Base-by-base conservation (phyloP, 2,113 vertebrate species). In the Thomomys bottae region DNA sequence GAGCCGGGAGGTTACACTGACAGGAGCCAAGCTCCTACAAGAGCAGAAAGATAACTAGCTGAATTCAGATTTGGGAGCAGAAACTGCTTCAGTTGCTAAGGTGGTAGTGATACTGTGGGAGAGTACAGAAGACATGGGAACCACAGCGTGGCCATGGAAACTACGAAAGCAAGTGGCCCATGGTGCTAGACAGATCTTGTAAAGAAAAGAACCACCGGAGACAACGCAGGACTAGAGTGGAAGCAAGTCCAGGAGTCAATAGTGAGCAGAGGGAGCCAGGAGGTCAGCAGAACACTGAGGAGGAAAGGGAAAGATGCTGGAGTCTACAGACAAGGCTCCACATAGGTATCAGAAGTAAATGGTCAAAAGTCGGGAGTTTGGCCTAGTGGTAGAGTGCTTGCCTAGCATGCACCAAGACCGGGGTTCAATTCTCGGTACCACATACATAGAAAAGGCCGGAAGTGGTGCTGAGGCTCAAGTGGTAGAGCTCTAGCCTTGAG, bases 331-430 rank as follows among this genome's bases (percentile, higher is more conserved):
- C 5, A 32, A 66, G 28, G 18, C 28, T 45, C 34, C 23, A 70
- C 36, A 57, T 64, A 38, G 77, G 11, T 0, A 1, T 14, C 57
- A 49, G 57, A 8, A 38, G 78, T 32, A 49, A 3, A 6, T 0
- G 9, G 83, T 28, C 59, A 14, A 9, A 24, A 20, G 24, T 32
- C 71, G 18, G 1, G 20, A 4, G 30, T 6, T 30, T 17, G 5
- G 21, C 45, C 28, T n/a, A n/a, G n/a, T n/a, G n/a, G n/a, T n/a
- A n/a, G n/a, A n/a, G n/a, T n/a, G n/a, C n/a, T n/a, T n/a, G n/a
- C n/a, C n/a, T n/a, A n/a, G n/a, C n/a, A n/a, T n/a, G n/a, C n/a
- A n/a, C n/a, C n/a, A n/a, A n/a, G n/a, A n/a, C n/a, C n/a, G n/a
- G n/a, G n/a, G n/a, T n/a, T n/a, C n/a, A n/a, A n/a, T n/a, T n/a